phyloP scores from a whole-genome alignment of 2,113 vertebrate genomes.

The Tretioscincus oriximinensis region DNA sequence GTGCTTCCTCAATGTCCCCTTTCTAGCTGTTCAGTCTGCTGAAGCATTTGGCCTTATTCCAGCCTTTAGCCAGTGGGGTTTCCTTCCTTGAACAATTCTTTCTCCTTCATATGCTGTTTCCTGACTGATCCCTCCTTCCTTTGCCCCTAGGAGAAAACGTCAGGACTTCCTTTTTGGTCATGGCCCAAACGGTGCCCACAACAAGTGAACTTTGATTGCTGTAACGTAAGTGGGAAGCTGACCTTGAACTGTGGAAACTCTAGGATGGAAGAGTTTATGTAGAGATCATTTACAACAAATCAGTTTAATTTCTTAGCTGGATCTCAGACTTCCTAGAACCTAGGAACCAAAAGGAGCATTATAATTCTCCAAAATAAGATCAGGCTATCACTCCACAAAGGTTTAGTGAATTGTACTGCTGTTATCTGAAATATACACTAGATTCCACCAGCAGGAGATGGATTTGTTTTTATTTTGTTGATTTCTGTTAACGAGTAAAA shows the following conservation, averaged over 20 bases:
- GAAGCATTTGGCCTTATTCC: not conserved
- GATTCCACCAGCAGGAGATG: not conserved
- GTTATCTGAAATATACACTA: not conserved
- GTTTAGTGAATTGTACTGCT: not conserved
- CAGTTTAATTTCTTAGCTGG: accelerated
- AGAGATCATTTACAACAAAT: accelerated
- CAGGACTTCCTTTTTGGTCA: constrained; percentile 79
- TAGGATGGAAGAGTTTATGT: too few species aligned
- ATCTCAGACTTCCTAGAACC: not conserved
- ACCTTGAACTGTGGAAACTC: not conserved
- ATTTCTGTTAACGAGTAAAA: not conserved
- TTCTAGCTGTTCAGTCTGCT: not conserved
- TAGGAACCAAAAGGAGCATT: not conserved
- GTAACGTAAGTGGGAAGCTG: constrained; percentile 70
- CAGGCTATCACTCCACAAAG: too few species aligned
- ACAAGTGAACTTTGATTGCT: constrained; percentile 74
- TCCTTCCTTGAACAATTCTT: constrained; percentile 1
- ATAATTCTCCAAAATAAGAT: not conserved
- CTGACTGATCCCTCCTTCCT: not conserved
- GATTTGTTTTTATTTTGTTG: not conserved
- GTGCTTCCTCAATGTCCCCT: not conserved
- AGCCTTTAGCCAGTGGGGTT: constrained; percentile 10
- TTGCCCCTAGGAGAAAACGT: constrained; percentile 67
- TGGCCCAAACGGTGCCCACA: constrained; percentile 80
- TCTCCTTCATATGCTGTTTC: not conserved